Evolutionary conservation across 1,140 invertebrate genomes (phyloP).

Genomic region (Caenorhabditis brenneri): DNA sequence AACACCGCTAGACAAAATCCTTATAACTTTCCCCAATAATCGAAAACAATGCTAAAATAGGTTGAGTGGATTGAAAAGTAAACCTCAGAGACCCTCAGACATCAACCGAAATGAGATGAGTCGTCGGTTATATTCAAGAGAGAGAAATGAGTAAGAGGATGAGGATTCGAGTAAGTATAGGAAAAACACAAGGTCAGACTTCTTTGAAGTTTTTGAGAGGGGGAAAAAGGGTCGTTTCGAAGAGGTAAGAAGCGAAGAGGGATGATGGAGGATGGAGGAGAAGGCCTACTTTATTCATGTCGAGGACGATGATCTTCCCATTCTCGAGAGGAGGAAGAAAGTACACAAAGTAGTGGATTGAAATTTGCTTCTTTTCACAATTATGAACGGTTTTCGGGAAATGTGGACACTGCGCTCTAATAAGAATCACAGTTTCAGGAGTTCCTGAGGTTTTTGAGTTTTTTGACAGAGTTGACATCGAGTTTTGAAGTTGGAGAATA

Average conservation of each 20-base stretch:
- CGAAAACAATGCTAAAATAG: constrained; percentile 18
- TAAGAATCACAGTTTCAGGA: no score
- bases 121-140: not conserved
- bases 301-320: constrained; percentile 30
- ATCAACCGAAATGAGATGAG: constrained; percentile 1
- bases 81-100: no score
- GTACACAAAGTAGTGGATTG: not conserved
- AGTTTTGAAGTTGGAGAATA: no score
- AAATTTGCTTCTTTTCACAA: no score
- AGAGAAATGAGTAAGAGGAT: not conserved
- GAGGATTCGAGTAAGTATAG: not conserved
- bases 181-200: constrained; percentile 31
- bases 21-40: not conserved
- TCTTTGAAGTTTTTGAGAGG: not conserved
- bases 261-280: not conserved
- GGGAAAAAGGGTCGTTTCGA: not conserved
- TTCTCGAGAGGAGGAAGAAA: no score
- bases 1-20: not conserved
- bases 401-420: no score
- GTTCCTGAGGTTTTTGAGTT: no score
- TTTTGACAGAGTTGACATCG: no score
- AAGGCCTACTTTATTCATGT: constrained; percentile 29
- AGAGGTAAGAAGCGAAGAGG: constrained; percentile 2
- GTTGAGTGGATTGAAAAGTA: constrained; percentile 14
- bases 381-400: no score